Percentiles rank a stretch among this genome's conserved stretches.
phyloP scores from a whole-genome alignment of 53 echinoderm and acorn worm genomes.

The Astropecten irregularis region DNA sequence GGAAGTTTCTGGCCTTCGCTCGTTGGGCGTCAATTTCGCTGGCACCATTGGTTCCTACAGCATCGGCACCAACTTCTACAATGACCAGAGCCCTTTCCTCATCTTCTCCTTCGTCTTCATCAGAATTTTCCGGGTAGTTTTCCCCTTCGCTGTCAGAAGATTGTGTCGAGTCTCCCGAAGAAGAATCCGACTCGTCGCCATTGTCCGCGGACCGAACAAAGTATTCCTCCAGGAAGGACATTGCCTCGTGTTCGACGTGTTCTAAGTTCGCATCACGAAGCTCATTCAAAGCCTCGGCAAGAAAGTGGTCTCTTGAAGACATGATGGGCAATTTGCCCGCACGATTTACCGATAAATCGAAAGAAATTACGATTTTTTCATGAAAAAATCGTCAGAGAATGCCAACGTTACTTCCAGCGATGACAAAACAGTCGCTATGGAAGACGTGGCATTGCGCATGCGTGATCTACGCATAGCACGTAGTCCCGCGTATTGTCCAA shows the following conservation, averaged over 20 bases:
- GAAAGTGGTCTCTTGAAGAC: slow-evolving; percentile 1
- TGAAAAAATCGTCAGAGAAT: no score
- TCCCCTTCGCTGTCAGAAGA: neutral
- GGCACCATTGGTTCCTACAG: slow-evolving; percentile 4
- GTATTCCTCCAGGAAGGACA: slow-evolving; percentile 10
- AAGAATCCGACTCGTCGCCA: neutral
- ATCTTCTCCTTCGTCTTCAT: neutral
- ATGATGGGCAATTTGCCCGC: neutral
- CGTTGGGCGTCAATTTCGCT: neutral
- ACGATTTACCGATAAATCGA: neutral
- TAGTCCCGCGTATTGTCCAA: no score
- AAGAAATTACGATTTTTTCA: neutral
- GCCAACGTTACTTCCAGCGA: no score
- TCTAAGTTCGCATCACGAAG: neutral
- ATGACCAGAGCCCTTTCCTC: neutral
- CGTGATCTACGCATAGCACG: no score
- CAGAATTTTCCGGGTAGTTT: neutral
- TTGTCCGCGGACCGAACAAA: neutral
- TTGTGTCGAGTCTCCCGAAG: neutral
- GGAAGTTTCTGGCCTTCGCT: neutral
- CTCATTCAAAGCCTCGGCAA: slow-evolving; percentile 10
- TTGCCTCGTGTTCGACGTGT: neutral
- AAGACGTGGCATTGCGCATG: no score
- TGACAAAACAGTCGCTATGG: no score
- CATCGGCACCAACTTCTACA: neutral